Evolutionary conservation across 2,113 vertebrate genomes (phyloP).

Genomic region (Sciurus niger): DNA sequence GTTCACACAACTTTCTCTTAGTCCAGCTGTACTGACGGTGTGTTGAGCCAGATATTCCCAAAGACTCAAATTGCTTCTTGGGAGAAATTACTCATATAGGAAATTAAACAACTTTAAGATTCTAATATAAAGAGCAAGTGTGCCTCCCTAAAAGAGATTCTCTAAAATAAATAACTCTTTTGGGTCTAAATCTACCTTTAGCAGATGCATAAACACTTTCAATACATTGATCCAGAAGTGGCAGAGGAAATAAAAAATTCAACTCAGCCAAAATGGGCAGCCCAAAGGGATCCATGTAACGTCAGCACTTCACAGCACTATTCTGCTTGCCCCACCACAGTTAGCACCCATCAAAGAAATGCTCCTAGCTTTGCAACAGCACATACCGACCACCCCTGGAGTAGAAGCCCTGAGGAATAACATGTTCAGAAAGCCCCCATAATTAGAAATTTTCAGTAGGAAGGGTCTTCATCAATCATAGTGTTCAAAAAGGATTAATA

Average conservation of each 20-base stretch:
- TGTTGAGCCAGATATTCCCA: slow-evolving; percentile 53
- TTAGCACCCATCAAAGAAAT: not conserved
- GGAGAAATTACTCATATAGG: slow-evolving; percentile 58
- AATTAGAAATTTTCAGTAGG: not conserved
- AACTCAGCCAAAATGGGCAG: not conserved
- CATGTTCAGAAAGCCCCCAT: not conserved
- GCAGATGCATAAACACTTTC: not conserved
- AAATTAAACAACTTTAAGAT: not conserved
- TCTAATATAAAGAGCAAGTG: not conserved
- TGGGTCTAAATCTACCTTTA: not conserved
- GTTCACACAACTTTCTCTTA: not conserved
- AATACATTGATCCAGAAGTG: not conserved
- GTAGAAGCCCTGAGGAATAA: not conserved
- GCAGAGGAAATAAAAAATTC: not conserved
- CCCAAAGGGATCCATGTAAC: not conserved
- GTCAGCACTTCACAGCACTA: not conserved
- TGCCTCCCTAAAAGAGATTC: not conserved
- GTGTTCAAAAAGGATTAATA: not conserved
- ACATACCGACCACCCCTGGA: not conserved
- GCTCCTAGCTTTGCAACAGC: not conserved
- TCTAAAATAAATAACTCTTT: no score
- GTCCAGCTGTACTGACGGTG: not conserved
- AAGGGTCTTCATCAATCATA: not conserved
- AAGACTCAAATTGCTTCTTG: slow-evolving; percentile 55
- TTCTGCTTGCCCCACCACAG: not conserved